phyloP scores from a whole-genome alignment of 2,888 invertebrate genomes.

The Drosophila sordidula region DNA sequence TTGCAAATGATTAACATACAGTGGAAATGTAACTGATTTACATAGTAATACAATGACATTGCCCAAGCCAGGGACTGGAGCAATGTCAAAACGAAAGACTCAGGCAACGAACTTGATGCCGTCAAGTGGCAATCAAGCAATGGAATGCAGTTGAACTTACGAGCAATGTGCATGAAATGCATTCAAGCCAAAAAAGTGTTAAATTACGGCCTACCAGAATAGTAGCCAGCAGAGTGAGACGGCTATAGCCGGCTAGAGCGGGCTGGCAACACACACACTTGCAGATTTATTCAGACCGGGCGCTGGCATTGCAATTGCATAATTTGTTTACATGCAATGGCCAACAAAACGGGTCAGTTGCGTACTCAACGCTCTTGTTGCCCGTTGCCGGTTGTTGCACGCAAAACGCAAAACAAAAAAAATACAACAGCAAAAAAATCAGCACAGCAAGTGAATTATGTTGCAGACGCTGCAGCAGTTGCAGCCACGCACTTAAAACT shows the following conservation, averaged over 20 bases:
- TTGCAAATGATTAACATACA: conserved; percentile 31
- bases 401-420: conserved; percentile 37
- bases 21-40: conserved; percentile 33
- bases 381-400: conserved; percentile 46
- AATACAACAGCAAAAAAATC: conserved; percentile 27
- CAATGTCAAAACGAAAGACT: conserved; percentile 62
- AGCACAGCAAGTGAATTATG: conserved; percentile 71
- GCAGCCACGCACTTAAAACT: conserved; percentile 54
- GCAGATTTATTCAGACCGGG: conserved; percentile 46
- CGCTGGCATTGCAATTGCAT: conserved; percentile 72
- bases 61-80: conserved; percentile 21
- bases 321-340: conserved; percentile 74
- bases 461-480: conserved; percentile 49
- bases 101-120: conserved; percentile 69
- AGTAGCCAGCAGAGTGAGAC: conserved; percentile 11
- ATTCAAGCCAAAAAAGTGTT: conserved; percentile 69
- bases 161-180: conserved; percentile 61
- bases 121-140: conserved; percentile 63
- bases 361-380: conserved; percentile 53
- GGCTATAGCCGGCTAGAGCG: conserved; percentile 6
- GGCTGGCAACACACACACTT: conserved; percentile 15
- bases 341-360: conserved; percentile 76
- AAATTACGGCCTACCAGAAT: conserved; percentile 62
- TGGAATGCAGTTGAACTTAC: conserved; percentile 70
- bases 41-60: conserved; percentile 54